A percentile compares a stretch with the other conserved stretches of the same genome.
These are phyloP conservation scores for Solen grandis DNA, from an alignment of 1,140 invertebrate species.

Conservation along the genomic window DNA sequence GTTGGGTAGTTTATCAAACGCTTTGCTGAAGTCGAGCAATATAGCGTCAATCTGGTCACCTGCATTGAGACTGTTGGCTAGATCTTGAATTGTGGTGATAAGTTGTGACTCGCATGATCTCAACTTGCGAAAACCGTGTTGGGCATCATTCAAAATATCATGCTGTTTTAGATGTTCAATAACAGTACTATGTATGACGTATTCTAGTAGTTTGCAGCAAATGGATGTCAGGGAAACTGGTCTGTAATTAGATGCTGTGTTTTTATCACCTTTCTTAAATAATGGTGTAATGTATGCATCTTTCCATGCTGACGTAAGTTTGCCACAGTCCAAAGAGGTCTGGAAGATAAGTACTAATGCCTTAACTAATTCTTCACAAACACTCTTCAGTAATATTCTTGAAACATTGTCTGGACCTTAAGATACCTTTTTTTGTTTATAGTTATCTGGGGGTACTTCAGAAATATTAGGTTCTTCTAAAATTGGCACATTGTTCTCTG, in stretches of 20 bases:
- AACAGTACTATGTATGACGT: slow-evolving; percentile 11
- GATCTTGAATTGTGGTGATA: too few species aligned
- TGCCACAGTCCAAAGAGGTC: neutral
- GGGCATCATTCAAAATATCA: neutral
- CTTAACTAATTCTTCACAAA: slow-evolving; percentile 14
- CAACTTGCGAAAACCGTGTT: slow-evolving; percentile 2
- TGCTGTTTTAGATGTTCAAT: neutral
- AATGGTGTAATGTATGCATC: slow-evolving; percentile 18
- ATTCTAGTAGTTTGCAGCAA: slow-evolving; percentile 25
- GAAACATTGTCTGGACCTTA: slow-evolving; percentile 14
- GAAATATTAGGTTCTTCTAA: too few species aligned
- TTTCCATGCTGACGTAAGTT: slow-evolving; percentile 14
- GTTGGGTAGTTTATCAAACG: slow-evolving; percentile 22
- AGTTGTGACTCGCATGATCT: slow-evolving; percentile 18
- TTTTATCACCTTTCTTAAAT: slow-evolving; percentile 34
- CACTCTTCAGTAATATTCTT: slow-evolving; percentile 10
- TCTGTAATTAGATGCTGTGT: slow-evolving; percentile 27
- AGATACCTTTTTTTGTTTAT: too few species aligned
- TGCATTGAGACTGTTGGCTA: neutral
- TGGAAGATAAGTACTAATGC: slow-evolving; percentile 11
- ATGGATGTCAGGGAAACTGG: slow-evolving; percentile 27
- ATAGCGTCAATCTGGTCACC: slow-evolving; percentile 10
- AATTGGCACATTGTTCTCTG: too few species aligned
- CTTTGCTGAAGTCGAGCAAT: slow-evolving; percentile 29
- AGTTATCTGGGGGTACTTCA: slow-evolving; percentile 10